A percentile compares a stretch with the other conserved stretches of the same genome.
Evolutionary conservation across 2,888 invertebrate species (phyloP).

Genomic region (Stomorhina lunata): DNA sequence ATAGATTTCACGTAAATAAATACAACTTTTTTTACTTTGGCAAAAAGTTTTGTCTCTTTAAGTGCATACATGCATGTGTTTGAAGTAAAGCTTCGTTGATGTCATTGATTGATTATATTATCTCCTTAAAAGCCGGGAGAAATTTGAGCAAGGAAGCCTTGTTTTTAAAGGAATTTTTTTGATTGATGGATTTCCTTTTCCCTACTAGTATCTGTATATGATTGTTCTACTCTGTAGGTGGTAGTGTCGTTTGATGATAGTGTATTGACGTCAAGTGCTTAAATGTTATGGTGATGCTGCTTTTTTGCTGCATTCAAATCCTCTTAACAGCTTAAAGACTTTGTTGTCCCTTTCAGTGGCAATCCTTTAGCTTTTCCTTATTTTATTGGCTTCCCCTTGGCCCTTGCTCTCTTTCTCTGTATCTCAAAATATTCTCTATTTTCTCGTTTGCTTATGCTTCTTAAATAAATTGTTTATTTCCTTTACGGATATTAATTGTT

Average conservation of each 20-base stretch:
- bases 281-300: constrained; percentile 34
- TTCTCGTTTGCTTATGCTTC: constrained; percentile 1
- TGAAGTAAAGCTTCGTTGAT: constrained; percentile 18
- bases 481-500: constrained; percentile 58
- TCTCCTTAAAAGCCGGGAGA: not conserved
- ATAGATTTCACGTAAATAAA: not conserved
- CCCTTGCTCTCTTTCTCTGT: constrained; percentile 35
- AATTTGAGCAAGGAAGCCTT: not conserved
- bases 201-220: not conserved
- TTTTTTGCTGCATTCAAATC: constrained; percentile 59
- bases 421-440: not conserved
- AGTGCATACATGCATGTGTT: not conserved
- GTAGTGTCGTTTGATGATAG: constrained; percentile 27
- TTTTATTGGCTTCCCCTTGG: constrained; percentile 28
- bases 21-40: not conserved
- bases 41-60: not conserved
- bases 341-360: constrained; percentile 68
- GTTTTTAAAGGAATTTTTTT: constrained; percentile 23
- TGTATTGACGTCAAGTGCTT: not conserved
- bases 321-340: constrained; percentile 73
- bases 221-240: not conserved
- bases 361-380: constrained; percentile 22
- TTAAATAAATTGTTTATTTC: constrained; percentile 62
- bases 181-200: not conserved
- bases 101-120: constrained; percentile 57